Conservation (phyloP, 2,797 vertebrate species). For the Pelodytes ibericus region DNA sequence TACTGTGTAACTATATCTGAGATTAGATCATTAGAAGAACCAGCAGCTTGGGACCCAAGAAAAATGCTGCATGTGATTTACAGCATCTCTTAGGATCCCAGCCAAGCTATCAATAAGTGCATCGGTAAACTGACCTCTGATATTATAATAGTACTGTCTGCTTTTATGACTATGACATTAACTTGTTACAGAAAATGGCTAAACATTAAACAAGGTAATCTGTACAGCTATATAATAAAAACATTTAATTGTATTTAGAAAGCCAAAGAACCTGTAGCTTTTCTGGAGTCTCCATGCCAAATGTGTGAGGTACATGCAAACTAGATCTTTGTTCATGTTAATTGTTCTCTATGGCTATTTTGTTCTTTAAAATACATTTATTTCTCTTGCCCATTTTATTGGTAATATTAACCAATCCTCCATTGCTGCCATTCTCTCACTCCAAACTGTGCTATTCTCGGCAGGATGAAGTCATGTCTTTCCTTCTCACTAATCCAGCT, state of each 20-base stretch:
- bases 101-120: too few relatives aligned
- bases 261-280: slow-evolving; percentile 2
- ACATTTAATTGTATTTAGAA: slow-evolving; percentile 13
- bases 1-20: too few relatives aligned
- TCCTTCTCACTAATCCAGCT: slow-evolving; percentile 55
- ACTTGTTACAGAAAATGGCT: not conserved
- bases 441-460: slow-evolving; percentile 56
- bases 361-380: slow-evolving; percentile 59
- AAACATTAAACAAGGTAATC: slow-evolving; percentile 1
- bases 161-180: too few relatives aligned
- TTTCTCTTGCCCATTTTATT: slow-evolving; percentile 62
- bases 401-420: slow-evolving; percentile 61
- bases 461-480: slow-evolving; percentile 58
- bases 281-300: slow-evolving; percentile 28
- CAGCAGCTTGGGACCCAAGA: too few relatives aligned
- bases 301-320: slow-evolving; percentile 50
- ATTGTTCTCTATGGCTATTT: slow-evolving; percentile 55
- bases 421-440: slow-evolving; percentile 47
- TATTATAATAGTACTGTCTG: too few relatives aligned
- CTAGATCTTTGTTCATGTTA: slow-evolving; percentile 46
- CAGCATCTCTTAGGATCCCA: too few relatives aligned
- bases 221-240: not conserved
- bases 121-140: too few relatives aligned
- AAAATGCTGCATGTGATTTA: too few relatives aligned
- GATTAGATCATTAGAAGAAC: too few relatives aligned